Conservation (phyloP, 2,888 invertebrate species). For the Urechis unicinctus region DNA sequence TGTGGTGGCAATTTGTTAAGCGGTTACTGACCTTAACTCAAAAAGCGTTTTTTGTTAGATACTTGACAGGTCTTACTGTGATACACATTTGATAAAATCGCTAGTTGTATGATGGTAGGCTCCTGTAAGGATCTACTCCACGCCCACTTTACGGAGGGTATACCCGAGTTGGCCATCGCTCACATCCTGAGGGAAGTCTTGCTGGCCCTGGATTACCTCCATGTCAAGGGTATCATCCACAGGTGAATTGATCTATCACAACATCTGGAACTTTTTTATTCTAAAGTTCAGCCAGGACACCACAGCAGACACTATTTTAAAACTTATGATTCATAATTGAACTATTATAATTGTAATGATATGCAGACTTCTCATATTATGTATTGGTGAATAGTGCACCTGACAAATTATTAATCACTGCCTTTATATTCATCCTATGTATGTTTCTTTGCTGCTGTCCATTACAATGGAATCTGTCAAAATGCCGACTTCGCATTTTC, state of each 20-base stretch:
- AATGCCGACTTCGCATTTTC: too few relatives aligned
- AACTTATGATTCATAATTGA: background rate
- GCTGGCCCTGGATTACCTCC: constrained; percentile 75
- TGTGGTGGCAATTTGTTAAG: too few relatives aligned
- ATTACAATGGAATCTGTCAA: too few relatives aligned
- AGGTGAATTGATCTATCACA: constrained; percentile 56
- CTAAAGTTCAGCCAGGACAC: too few relatives aligned
- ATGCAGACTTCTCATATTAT: too few relatives aligned
- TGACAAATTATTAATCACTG: too few relatives aligned
- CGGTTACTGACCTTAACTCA: too few relatives aligned
- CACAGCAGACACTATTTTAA: background rate
- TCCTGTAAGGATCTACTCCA: constrained; percentile 75
- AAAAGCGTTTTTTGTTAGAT: too few relatives aligned
- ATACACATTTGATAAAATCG: background rate
- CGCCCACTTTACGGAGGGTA: constrained; percentile 67
- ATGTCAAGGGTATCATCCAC: constrained; percentile 77
- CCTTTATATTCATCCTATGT: too few relatives aligned
- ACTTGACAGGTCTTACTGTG: background rate
- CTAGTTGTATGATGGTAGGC: constrained; percentile 41
- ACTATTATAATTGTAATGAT: too few relatives aligned
- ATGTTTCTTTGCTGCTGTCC: too few relatives aligned
- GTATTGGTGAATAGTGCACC: too few relatives aligned
- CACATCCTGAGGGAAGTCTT: constrained; percentile 73
- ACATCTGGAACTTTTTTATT: background rate
- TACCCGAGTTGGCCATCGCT: constrained; percentile 76